Base-by-base conservation (phyloP, 2,113 vertebrate genomes). In the Anseranas semipalmata region DNA sequence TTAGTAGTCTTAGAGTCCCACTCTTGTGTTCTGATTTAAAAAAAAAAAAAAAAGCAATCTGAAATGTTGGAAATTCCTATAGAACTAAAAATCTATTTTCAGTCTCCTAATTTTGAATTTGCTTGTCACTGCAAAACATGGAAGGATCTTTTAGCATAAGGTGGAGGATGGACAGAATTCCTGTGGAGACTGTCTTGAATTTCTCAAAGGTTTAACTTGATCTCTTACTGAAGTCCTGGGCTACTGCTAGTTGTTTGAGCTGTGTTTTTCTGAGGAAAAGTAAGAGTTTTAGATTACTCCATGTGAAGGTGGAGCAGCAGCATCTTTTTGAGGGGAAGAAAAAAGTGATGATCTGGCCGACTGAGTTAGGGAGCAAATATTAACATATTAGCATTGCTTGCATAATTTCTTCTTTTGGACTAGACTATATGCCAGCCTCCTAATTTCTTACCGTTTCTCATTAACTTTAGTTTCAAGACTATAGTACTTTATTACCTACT, bases 391-490 rank as follows among this genome's bases (percentile, higher is more conserved):
- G n/a, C n/a, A n/a, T n/a, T n/a, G n/a, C n/a, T n/a, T n/a, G n/a
- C n/a, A n/a, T n/a, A n/a, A 27, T 63, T 91, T 87, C 70, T 87
- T 84, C 65, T 89, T 86, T 66, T 28, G 66, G 33, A 80, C 41
- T 8, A 70, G 46, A 67, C 70, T 50, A 59, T 28, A 3, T 55
- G 12, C 30, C 30, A 71, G 33, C 39, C 78, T 80, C 83, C 63
- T 93, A 86, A 83, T 94, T 91, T 70, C 85, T 95, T 87, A 43
- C 72, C 84, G 46, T 75, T 92, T 94, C 59, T 94, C 82, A 48
- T 83, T 88, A 71, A 28, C 80, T 95, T 91, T 88, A 88, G 83
- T 89, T 79, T 90, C 7, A 70, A 68, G 80, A 62, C 65, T 84
- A 37, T 43, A 72, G 45, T 77, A 56, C 90, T 94, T 90, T 89